phyloP scores from a whole-genome alignment of 2,888 invertebrate species.

The Nezara viridula region DNA sequence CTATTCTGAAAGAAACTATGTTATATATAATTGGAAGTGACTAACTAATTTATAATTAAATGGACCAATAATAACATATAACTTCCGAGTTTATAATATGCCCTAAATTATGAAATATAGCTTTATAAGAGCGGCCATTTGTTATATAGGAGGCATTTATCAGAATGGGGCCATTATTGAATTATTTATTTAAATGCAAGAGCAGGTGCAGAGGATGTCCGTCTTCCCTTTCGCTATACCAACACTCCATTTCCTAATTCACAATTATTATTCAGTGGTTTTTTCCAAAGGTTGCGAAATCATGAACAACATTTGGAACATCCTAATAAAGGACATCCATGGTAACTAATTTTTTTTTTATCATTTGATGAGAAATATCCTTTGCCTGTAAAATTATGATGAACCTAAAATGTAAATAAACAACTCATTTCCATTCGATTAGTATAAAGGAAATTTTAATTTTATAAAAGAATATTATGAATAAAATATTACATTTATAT shows the following conservation, averaged over 20 bases:
- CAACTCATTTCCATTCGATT: too few relatives aligned
- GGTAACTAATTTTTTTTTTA: too few relatives aligned
- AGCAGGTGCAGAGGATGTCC: conserved; percentile 26
- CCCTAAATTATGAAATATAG: conserved; percentile 15
- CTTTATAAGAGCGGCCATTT: not conserved
- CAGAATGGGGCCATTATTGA: conserved; percentile 43
- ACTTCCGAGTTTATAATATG: conserved; percentile 1
- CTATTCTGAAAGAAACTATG: not conserved
- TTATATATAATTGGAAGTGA: not conserved
- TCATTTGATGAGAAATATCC: too few relatives aligned
- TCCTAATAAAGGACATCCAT: not conserved
- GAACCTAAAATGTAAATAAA: too few relatives aligned
- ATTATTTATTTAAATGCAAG: conserved; percentile 44
- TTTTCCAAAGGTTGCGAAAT: not conserved
- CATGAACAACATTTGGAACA: not conserved
- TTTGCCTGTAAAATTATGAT: too few relatives aligned
- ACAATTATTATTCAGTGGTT: not conserved
- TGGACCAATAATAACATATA: not conserved
- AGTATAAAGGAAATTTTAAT: too few relatives aligned
- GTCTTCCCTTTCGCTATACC: not conserved
- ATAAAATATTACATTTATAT: too few relatives aligned
- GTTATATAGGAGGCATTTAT: conserved; percentile 11
- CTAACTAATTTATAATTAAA: not conserved
- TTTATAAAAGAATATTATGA: too few relatives aligned
- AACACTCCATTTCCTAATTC: conserved; percentile 10